Base-by-base conservation (phyloP, 1,140 invertebrate genomes). In the Asbolus verrucosus region DNA sequence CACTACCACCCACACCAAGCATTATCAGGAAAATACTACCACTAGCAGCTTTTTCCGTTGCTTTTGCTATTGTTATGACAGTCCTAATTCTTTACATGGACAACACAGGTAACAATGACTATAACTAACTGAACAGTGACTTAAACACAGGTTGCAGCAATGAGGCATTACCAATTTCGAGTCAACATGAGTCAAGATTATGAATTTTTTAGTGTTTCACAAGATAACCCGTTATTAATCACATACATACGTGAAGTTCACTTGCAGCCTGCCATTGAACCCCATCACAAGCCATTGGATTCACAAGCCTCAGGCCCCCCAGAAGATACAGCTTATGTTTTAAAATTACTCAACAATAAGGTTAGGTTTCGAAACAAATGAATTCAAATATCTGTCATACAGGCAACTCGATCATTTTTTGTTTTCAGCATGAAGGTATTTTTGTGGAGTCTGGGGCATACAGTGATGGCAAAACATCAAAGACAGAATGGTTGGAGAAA, bases 131-230 rank as follows among this genome's bases (percentile, higher is more conserved):
- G n/a, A 13, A 33, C n/a, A 4, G 9, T 14, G 9, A 38, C 15
- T 36, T 36, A 62, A 1, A 30, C 2, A 1, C 11, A 2, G 3
- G 62, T 76, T 78, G 14, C 78, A 89, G 88, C 87, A 11, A 82
- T 88, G 73, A 84, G 86, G 41, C 87, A 88, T 71, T 86, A 89
- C 74, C 87, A 89, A 79, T 90, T 90, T 80, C 84, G 85, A 21
- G 77, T 88, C 36, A 92, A 91, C 80, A 89, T 92, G 87, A 90
- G 88, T 39, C 87, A 87, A 73, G 91, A 92, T 76, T 89, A 91
- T 78, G 90, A 92, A 74, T 82, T 92, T 69, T 82, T 86, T 11
- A 85, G 86, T 70, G 88, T 92, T 9, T 83, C 87, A 1, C 91
- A 92, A 83, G 90, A 91, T 78, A 88, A 92, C 76, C 87, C 88